Conservation (phyloP, 2,888 invertebrate genomes). For the Dicyrtoma fusca region DNA sequence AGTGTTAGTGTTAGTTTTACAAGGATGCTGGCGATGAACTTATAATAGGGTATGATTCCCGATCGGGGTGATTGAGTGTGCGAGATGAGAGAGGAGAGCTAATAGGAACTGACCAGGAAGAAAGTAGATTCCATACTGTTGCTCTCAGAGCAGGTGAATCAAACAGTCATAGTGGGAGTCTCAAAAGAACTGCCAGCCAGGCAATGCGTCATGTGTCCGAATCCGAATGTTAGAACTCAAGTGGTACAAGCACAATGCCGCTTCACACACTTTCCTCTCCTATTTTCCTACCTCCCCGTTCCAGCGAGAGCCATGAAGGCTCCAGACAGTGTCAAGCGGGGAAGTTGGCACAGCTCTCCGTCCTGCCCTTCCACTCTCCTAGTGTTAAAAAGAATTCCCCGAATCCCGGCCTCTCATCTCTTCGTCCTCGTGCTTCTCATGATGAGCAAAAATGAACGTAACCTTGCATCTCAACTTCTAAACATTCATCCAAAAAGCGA, state of each 20-base stretch:
- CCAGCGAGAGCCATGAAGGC: not conserved
- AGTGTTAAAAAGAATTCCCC: not conserved
- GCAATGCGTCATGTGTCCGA: slow-evolving; percentile 34
- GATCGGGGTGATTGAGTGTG: not conserved
- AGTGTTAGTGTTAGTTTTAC: too few relatives aligned
- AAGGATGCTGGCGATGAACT: too few relatives aligned
- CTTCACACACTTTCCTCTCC: not conserved
- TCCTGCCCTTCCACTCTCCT: not conserved
- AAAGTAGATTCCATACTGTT: slow-evolving; percentile 51
- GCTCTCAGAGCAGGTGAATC: slow-evolving; percentile 42
- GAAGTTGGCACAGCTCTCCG: too few relatives aligned
- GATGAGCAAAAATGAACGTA: too few relatives aligned
- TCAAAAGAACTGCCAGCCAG: slow-evolving; percentile 30
- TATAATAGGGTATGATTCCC: too few relatives aligned
- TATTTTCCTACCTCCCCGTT: not conserved
- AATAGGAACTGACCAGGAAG: slow-evolving; percentile 28
- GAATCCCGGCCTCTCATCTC: not conserved
- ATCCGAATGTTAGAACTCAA: not conserved
- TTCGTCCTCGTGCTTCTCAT: not conserved
- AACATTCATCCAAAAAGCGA: too few relatives aligned
- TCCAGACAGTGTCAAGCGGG: too few relatives aligned
- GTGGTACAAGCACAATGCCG: not conserved
- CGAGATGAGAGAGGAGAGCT: not conserved
- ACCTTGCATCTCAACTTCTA: too few relatives aligned
- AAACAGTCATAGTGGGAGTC: slow-evolving; percentile 26